These are phyloP conservation scores for Diaphora mendica DNA, from an alignment of 2,888 invertebrate species.

Conservation along the genomic window DNA sequence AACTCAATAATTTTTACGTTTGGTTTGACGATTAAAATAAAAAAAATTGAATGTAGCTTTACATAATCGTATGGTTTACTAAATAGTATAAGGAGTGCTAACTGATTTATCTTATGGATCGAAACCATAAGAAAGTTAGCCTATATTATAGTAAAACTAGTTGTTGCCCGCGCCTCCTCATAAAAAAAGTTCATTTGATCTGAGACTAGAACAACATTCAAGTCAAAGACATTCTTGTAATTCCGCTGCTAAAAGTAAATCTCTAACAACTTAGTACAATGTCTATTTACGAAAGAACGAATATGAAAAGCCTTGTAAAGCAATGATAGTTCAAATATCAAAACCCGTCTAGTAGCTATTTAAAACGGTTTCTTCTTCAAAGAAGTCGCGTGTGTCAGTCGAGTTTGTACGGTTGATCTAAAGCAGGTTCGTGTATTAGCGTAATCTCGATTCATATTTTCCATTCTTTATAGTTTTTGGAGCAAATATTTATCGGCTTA, in stretches of 20 bases:
- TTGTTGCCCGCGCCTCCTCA: too few relatives aligned
- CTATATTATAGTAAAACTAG: too few relatives aligned
- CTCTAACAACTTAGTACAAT: neutral
- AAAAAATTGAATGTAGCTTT: neutral
- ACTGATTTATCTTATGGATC: too few relatives aligned
- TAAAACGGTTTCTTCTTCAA: neutral
- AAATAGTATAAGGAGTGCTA: too few relatives aligned
- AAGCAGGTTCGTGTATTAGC: constrained; percentile 57
- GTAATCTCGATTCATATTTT: constrained; percentile 80
- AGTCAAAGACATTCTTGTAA: too few relatives aligned
- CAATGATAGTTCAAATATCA: neutral
- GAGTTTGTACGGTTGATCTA: constrained; percentile 28
- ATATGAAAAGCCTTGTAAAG: neutral
- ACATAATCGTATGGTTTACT: neutral
- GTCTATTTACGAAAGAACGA: neutral
- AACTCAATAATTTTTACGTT: too few relatives aligned
- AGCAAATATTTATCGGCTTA: constrained; percentile 67
- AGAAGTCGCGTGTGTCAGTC: constrained; percentile 6
- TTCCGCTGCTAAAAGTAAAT: neutral
- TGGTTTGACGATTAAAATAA: too few relatives aligned
- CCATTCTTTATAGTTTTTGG: constrained; percentile 70
- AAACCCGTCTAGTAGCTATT: neutral
- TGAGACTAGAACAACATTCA: too few relatives aligned
- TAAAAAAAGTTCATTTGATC: too few relatives aligned
- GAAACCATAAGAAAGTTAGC: too few relatives aligned